phyloP scores from a whole-genome alignment of 2,797 vertebrate species.

The Notamacropus eugenii region DNA sequence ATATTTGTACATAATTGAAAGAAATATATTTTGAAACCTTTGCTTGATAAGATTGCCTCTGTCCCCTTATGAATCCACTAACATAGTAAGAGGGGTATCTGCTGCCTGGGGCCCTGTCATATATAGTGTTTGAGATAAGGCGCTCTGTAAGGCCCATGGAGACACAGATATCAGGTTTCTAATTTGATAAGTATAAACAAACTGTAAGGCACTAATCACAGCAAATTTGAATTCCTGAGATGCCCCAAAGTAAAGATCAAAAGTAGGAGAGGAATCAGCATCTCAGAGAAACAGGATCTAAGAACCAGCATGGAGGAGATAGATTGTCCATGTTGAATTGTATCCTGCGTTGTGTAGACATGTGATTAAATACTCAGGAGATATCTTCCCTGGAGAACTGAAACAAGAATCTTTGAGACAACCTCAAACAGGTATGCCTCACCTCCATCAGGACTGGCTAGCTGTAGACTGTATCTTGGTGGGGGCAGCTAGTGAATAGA shows the following conservation, averaged over 20 bases:
- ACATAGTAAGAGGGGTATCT: background rate
- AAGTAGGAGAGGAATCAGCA: background rate
- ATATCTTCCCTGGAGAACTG: background rate
- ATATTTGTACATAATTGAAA: background rate
- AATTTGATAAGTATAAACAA: background rate
- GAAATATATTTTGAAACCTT: background rate
- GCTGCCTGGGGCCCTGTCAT: background rate
- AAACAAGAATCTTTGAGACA: background rate
- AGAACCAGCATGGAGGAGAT: background rate
- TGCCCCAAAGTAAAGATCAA: background rate
- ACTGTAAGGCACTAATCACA: background rate
- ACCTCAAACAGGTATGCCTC: background rate
- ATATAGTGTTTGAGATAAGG: background rate
- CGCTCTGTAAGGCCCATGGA: background rate
- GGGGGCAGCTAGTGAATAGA: background rate
- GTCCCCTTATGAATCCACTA: background rate
- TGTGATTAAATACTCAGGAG: background rate
- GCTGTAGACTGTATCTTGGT: background rate
- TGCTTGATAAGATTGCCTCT: background rate
- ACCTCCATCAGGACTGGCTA: background rate
- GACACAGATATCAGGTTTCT: background rate
- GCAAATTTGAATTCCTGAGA: background rate
- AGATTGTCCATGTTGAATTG: background rate
- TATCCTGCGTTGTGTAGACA: background rate
- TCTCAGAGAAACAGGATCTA: background rate